Conservation (phyloP, 2,113 vertebrate genomes). For the Lates calcarifer region DNA sequence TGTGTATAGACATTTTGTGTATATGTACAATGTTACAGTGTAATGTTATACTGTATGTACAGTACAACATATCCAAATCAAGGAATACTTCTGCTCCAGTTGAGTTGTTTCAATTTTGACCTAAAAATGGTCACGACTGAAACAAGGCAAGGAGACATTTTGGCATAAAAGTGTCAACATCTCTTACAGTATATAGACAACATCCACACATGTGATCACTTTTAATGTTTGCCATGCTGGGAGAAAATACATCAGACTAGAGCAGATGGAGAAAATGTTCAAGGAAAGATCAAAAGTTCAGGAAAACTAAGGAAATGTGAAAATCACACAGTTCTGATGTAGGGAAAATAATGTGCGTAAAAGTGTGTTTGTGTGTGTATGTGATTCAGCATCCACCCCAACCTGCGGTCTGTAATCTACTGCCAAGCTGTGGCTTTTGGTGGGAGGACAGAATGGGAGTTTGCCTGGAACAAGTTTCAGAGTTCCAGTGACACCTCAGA, state of each 20-base stretch:
- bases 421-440: slow-evolving; percentile 90
- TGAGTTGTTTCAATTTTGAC: no score
- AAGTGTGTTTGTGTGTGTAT: slow-evolving; percentile 27
- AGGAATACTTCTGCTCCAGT: not conserved
- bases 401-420: slow-evolving; percentile 89
- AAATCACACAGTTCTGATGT: not conserved
- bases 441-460: slow-evolving; percentile 87
- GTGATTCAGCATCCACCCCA: slow-evolving; percentile 86
- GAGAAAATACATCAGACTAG: not conserved
- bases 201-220: not conserved
- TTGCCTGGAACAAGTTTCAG: slow-evolving; percentile 85
- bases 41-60: not conserved
- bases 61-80: not conserved
- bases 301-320: slow-evolving; percentile 10
- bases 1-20: not conserved
- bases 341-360: not conserved
- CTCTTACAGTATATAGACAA: no score
- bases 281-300: not conserved
- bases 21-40: not conserved
- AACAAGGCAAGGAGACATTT: no score
- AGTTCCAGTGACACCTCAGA: slow-evolving; percentile 79
- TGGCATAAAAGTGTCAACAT: no score
- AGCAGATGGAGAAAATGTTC: not conserved
- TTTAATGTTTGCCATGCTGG: not conserved
- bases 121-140: no score